A percentile compares a stretch with the other conserved stretches of the same genome.
Evolutionary conservation across 2,113 vertebrate genomes (phyloP).

Genomic region (Puma concolor): DNA sequence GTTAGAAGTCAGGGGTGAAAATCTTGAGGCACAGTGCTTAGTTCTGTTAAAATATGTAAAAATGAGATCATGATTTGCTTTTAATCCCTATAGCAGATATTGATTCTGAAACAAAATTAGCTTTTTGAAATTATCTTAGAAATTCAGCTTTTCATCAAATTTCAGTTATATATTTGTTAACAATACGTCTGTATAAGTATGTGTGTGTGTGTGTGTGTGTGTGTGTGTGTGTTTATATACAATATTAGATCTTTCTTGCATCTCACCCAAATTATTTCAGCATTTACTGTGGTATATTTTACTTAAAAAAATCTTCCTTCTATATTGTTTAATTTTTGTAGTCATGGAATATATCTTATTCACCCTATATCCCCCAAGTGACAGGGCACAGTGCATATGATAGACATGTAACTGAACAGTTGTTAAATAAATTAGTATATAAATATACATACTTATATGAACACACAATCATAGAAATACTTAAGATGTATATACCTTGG

Average conservation of each 20-base stretch:
- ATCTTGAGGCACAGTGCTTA: neutral
- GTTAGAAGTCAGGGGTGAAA: neutral
- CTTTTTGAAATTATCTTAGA: neutral
- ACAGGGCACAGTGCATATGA: neutral
- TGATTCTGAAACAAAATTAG: neutral
- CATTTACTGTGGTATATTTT: neutral
- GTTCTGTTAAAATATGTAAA: neutral
- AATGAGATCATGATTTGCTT: neutral
- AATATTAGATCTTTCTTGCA: neutral
- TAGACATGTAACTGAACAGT: neutral
- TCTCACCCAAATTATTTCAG: slow-evolving; percentile 13
- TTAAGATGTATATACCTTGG: neutral
- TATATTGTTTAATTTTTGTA: neutral
- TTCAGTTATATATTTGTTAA: neutral
- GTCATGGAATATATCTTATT: neutral
- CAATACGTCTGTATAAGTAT: neutral
- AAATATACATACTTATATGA: neutral
- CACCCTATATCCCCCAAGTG: neutral
- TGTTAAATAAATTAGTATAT: neutral
- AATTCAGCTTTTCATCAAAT: neutral
- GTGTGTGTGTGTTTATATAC: neutral
- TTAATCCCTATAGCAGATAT: neutral
- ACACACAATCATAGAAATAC: neutral
- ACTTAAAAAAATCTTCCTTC: neutral
- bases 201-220: neutral